Evolutionary conservation across 1,140 invertebrate genomes (phyloP).

Genomic region (Drosophila setifemur): DNA sequence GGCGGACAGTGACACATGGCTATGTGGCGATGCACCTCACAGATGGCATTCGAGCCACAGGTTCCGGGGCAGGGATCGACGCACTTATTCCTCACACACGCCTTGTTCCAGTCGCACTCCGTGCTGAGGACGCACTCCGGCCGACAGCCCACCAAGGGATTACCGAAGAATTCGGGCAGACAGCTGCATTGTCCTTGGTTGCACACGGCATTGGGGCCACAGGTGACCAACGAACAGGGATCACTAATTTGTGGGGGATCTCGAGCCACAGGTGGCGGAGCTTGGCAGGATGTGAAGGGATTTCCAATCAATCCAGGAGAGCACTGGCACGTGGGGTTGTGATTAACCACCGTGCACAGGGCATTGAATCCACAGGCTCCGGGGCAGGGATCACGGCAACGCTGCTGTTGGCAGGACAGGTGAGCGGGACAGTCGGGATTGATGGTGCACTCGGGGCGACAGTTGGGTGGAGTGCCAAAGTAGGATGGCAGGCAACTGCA

Average conservation of each 20-base stretch:
- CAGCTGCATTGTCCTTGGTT: slow-evolving; percentile 84
- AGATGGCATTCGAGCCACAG: slow-evolving; percentile 88
- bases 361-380: slow-evolving; percentile 91
- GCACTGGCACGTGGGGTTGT: slow-evolving; percentile 87
- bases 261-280: slow-evolving; percentile 61
- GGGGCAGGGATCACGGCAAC: slow-evolving; percentile 91
- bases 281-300: slow-evolving; percentile 82
- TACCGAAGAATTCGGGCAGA: slow-evolving; percentile 86
- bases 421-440: slow-evolving; percentile 88
- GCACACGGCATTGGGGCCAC: slow-evolving; percentile 87
- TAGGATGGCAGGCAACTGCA: slow-evolving; percentile 89
- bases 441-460: slow-evolving; percentile 89
- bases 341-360: slow-evolving; percentile 85
- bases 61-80: slow-evolving; percentile 89
- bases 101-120: slow-evolving; percentile 89
- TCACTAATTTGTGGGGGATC: slow-evolving; percentile 49
- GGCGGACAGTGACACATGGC: slow-evolving; percentile 73
- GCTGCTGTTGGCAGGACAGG: slow-evolving; percentile 89
- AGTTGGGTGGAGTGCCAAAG: slow-evolving; percentile 89
- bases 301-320: slow-evolving; percentile 83
- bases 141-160: slow-evolving; percentile 87
- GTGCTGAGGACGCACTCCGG: slow-evolving; percentile 93
- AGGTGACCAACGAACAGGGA: slow-evolving; percentile 86
- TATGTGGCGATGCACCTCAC: slow-evolving; percentile 89
- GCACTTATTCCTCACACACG: slow-evolving; percentile 89